These are phyloP conservation scores for Andrena flavipes DNA, from an alignment of 2,888 invertebrate genomes.

Conservation along the genomic window DNA sequence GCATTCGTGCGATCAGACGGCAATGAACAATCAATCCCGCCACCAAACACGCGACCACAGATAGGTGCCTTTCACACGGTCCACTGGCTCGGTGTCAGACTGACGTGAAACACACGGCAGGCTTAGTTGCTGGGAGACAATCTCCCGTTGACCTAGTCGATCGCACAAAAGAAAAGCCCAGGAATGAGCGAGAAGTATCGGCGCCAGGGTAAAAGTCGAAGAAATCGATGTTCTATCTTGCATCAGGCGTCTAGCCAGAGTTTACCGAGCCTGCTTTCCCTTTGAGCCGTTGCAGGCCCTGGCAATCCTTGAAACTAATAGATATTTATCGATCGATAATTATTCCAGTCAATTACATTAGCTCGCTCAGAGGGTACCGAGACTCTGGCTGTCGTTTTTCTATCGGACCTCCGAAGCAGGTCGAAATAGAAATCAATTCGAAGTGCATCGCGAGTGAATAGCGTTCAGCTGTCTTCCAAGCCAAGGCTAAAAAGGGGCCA, in stretches of 20 bases:
- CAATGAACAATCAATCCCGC: conserved; percentile 40
- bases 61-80: conserved; percentile 46
- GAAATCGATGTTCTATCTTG: background rate
- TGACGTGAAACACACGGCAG: conserved; percentile 22
- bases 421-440: conserved; percentile 42
- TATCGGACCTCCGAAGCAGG: background rate
- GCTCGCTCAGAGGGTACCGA: background rate
- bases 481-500: conserved; percentile 29
- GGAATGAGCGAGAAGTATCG: conserved; percentile 21
- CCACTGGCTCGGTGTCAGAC: conserved; percentile 32
- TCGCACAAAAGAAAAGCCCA: conserved; percentile 24
- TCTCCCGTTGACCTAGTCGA: conserved; percentile 28
- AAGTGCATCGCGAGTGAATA: conserved; percentile 3
- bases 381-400: background rate
- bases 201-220: background rate
- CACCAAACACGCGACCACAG: conserved; percentile 31
- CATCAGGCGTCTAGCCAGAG: background rate
- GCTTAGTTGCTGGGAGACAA: conserved; percentile 33
- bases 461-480: conserved; percentile 3
- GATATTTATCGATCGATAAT: background rate
- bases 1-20: conserved; percentile 17
- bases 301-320: background rate
- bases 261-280: background rate
- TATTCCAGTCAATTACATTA: conserved; percentile 1
- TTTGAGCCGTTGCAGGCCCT: background rate